These are phyloP conservation scores for Zygaena filipendulae DNA, from an alignment of 2,888 invertebrate genomes.

Conservation along the genomic window DNA sequence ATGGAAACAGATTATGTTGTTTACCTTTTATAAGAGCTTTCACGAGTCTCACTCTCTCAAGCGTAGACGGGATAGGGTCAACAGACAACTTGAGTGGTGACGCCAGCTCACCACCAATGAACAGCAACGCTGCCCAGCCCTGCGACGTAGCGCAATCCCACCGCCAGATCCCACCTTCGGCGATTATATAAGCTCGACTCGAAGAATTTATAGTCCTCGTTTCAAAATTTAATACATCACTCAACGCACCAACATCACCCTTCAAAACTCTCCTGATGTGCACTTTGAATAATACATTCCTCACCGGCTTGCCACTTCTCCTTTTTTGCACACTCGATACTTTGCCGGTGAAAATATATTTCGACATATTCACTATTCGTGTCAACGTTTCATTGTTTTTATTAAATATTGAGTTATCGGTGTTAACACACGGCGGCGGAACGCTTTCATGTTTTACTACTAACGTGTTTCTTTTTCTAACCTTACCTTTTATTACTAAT, in stretches of 20 bases:
- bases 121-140: conserved; percentile 47
- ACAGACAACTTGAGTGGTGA: conserved; percentile 44
- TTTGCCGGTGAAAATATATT: conserved; percentile 63
- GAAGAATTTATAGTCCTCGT: conserved; percentile 50
- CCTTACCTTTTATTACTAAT: conserved; percentile 47
- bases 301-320: conserved; percentile 29
- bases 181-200: conserved; percentile 45
- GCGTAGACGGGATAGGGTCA: conserved; percentile 52
- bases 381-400: conserved; percentile 49
- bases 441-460: conserved; percentile 46
- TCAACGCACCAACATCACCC: conserved; percentile 49
- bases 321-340: conserved; percentile 46
- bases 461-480: conserved; percentile 55
- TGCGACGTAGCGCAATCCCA: conserved; percentile 25
- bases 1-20: too few species aligned
- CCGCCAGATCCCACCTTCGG: conserved; percentile 36
- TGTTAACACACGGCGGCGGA: conserved; percentile 32
- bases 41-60: conserved; percentile 48
- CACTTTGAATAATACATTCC: conserved; percentile 54
- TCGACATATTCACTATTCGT: conserved; percentile 44
- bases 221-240: conserved; percentile 55
- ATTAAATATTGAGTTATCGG: conserved; percentile 46
- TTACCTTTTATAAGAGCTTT: conserved; percentile 60
- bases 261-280: conserved; percentile 55
- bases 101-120: conserved; percentile 33